Evolutionary conservation across 2,888 invertebrate species (phyloP), one percentile per base, ranked within the genome.

Genomic region (Smittia sp.): DNA sequence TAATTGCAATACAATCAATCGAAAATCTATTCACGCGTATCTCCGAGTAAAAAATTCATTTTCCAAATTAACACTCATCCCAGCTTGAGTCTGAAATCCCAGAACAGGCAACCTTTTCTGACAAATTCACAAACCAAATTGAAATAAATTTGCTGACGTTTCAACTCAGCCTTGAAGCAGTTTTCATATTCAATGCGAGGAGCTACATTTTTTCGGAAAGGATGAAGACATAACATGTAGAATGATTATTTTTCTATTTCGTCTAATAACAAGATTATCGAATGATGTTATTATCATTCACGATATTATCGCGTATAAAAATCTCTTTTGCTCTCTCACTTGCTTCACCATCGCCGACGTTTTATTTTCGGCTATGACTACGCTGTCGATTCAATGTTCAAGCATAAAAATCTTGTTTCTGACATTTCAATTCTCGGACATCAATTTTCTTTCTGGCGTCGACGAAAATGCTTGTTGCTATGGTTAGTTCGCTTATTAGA

Each of bases 231-330:
- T n/a, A 46, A 46, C 46, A 46, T 46, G 11, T 2, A 46, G 46
- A 46, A 46, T 6, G 46, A 18, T 69, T 69, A 25, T 68, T 68
- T 68, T 69, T 69, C 54, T 54, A 69, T 69, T 54, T 69, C 69
- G 54, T 15, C 41, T 69, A 69, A 69, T 69, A 54, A 69, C 68
- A 54, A 54, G 69, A 69, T 69, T 69, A 54, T 69, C 25, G 18
- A 27, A 69, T 54, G 69, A 69, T 69, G 52, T 69, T 69, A 69
- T 69, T 69, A 69, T 69, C 69, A 69, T n/a, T n/a, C n/a, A n/a
- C n/a, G n/a, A n/a, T 69, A 69, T 69, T 52, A 69, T 54, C 54
- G 27, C 15, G 32, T 69, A 52, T 69, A 20, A 20, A 69, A 69
- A 68, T 68, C 68, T 69, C n/a, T 6, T 52, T 69, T 69, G 13